Percentiles rank a stretch among this genome's conserved stretches.
Conservation (phyloP, 2,888 invertebrate genomes). For the Gonocerus acuteangulatus region DNA sequence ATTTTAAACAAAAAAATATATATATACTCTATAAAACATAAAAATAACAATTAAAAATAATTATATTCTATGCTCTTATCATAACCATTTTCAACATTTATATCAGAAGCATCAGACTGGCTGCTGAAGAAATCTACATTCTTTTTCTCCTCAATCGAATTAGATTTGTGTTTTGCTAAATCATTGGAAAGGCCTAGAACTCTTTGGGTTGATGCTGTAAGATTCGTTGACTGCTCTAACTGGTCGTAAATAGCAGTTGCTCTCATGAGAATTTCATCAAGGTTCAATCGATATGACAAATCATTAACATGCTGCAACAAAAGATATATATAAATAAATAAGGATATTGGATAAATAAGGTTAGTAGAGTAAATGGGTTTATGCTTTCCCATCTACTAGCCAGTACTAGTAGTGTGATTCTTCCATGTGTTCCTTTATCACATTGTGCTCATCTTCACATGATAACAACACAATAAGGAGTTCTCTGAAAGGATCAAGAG, state of each 20-base stretch:
- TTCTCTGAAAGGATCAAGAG: too few relatives aligned
- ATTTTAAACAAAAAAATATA: neutral
- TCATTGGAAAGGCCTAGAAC: slow-evolving; percentile 60
- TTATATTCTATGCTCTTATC: slow-evolving; percentile 18
- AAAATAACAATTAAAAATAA: slow-evolving; percentile 17
- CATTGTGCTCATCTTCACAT: too few relatives aligned
- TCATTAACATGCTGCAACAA: slow-evolving; percentile 86
- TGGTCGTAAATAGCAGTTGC: slow-evolving; percentile 92
- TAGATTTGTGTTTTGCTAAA: slow-evolving; percentile 28
- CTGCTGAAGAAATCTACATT: neutral
- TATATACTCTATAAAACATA: neutral
- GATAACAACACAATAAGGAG: too few relatives aligned
- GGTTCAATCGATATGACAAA: slow-evolving; percentile 74
- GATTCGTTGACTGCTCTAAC: slow-evolving; percentile 58
- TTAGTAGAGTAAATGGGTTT: neutral
- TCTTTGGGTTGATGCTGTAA: slow-evolving; percentile 62
- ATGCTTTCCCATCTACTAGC: neutral
- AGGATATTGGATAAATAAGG: slow-evolving; percentile 19
- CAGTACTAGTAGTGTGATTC: slow-evolving; percentile 19
- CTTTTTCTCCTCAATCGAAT: neutral
- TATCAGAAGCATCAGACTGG: neutral
- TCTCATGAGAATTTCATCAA: slow-evolving; percentile 69
- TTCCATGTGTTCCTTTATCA: too few relatives aligned
- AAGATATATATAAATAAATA: neutral
- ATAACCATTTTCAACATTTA: slow-evolving; percentile 15